phyloP scores from a whole-genome alignment of 2,113 vertebrate genomes.

The Chionis minor region DNA sequence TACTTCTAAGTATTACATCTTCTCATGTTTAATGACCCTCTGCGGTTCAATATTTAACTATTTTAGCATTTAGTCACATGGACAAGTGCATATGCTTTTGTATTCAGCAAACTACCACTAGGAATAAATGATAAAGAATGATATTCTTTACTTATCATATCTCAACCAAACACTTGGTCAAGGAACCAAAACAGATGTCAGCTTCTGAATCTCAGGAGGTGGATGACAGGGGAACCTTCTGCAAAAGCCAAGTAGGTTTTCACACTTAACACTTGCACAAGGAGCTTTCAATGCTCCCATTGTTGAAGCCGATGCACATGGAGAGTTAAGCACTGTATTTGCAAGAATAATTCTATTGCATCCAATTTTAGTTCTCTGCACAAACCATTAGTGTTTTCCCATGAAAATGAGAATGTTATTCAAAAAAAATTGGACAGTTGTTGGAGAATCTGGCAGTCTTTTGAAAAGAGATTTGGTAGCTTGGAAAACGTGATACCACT shows the following conservation, averaged over 20 bases:
- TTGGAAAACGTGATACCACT: background rate
- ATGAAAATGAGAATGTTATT: background rate
- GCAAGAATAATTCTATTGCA: background rate
- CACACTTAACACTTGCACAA: background rate
- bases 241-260: slow-evolving; percentile 33
- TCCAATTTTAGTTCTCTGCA: slow-evolving; percentile 12
- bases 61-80: slow-evolving; percentile 28
- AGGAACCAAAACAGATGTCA: slow-evolving; percentile 61
- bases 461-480: background rate
- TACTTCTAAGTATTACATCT: slow-evolving; percentile 25
- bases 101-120: slow-evolving; percentile 33
- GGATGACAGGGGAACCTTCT: background rate
- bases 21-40: slow-evolving; percentile 38
- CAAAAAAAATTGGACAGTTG: background rate
- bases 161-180: background rate
- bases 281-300: background rate
- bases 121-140: slow-evolving; percentile 41
- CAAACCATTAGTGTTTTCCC: slow-evolving; percentile 42
- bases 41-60: slow-evolving; percentile 48
- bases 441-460: background rate
- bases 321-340: background rate
- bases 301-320: background rate
- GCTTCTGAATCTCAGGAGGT: slow-evolving; percentile 51
- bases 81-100: slow-evolving; percentile 41
- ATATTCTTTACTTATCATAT: slow-evolving; percentile 5